These are phyloP conservation scores for Deladenus siricidicola DNA, from an alignment of 2,888 invertebrate genomes.

Conservation along the genomic window DNA sequence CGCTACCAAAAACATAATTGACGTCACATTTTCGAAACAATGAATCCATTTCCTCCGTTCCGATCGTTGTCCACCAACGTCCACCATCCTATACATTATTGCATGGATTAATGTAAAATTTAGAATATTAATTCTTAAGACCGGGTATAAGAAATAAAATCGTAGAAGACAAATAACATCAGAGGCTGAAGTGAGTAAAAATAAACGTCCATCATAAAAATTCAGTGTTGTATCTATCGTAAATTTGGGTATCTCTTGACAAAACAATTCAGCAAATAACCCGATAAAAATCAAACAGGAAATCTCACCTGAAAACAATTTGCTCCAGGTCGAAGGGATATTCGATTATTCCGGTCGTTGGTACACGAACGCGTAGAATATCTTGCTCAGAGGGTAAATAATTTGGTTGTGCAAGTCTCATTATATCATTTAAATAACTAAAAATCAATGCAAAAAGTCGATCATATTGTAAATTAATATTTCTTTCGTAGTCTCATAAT, in stretches of 20 bases:
- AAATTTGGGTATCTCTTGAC: too few relatives aligned
- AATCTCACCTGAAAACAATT: slow-evolving; percentile 90
- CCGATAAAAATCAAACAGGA: too few relatives aligned
- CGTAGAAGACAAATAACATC: too few relatives aligned
- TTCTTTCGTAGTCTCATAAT: background rate
- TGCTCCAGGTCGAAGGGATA: slow-evolving; percentile 99
- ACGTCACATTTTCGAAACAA: slow-evolving; percentile 99
- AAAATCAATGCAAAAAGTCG: slow-evolving; percentile 25
- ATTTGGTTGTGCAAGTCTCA: slow-evolving; percentile 87
- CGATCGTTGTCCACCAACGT: slow-evolving; percentile 73
- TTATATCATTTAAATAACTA: slow-evolving; percentile 98
- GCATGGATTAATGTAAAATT: too few relatives aligned
- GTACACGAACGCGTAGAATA: slow-evolving; percentile 96
- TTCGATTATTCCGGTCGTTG: slow-evolving; percentile 99
- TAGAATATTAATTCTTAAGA: too few relatives aligned
- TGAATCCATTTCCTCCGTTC: slow-evolving; percentile 50
- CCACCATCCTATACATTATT: slow-evolving; percentile 99
- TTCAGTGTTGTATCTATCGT: too few relatives aligned
- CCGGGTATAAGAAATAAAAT: too few relatives aligned
- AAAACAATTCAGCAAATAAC: too few relatives aligned
- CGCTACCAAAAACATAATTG: slow-evolving; percentile 91
- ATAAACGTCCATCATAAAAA: too few relatives aligned
- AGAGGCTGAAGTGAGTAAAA: too few relatives aligned
- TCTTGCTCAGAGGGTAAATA: slow-evolving; percentile 99
- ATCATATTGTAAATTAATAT: slow-evolving; percentile 2